Base-by-base conservation (phyloP, 2,113 vertebrate genomes). In the Alectura lathami region DNA sequence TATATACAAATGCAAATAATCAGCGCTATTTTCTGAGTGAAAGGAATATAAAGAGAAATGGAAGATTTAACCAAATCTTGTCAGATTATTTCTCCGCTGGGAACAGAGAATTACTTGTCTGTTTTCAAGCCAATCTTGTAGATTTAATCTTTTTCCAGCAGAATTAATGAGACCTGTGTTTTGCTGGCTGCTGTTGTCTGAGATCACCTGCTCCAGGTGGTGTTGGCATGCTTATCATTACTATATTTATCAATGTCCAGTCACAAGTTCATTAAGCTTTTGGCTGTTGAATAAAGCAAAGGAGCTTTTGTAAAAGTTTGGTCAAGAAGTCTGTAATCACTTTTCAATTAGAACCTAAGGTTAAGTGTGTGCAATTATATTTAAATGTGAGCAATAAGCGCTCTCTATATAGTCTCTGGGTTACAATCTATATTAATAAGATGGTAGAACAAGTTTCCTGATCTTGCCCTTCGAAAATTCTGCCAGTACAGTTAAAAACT, bases 21-120 rank as follows among this genome's bases (percentile, higher is more conserved):
- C 26, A 29, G 3, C 0, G 0, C 0, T 27, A 22, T 43, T 81
- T 87, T 26, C 21, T 27, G 48, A 89, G 66, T 0, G 26, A 50
- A 64, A 56, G 42, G 9, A 2, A 24, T 17, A 20, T 27, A 32
- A 2, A 6, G 14, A 64, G 11, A 9, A 17, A 32, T 0, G 1
- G 5, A 57, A 66, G 1, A 16, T 11, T 10, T 34, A 47, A 40
- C 2, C 11, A 62, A 30, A 66, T 36, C 10, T 50, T 64, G 9
- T 62, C 12, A 45, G 26, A 27, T 72, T 43, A 27, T 66, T 83
- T 89, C 10, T 54, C 5, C 45, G 15, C 45, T 50, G 8, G 8
- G 23, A 26, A 77, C 24, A 27, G 29, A 27, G 3, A 76, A 48
- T 2, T 3, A 27, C 9, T 40, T 66, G 3, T 32, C n/a, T 77